Conservation (phyloP, 53 echinoderm and acorn worm genomes). For the Paelopatides confundens region DNA sequence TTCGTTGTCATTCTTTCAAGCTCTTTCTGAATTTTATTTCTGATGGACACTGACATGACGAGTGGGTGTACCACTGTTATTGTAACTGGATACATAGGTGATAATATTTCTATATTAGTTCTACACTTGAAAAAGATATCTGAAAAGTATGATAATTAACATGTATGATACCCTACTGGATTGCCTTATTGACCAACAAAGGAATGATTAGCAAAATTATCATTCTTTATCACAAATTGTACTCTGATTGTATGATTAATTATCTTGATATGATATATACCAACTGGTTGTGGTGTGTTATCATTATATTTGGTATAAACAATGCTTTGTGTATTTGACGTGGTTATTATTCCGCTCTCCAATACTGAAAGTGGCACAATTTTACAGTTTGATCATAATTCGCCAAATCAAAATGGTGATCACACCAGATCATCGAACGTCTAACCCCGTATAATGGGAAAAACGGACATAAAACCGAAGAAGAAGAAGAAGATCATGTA, state of each 20-base stretch:
- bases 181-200: slow-evolving; percentile 2
- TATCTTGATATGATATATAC: slow-evolving; percentile 32
- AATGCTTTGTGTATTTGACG: slow-evolving; percentile 32
- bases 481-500: slow-evolving; percentile 56
- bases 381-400: too few species aligned
- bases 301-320: slow-evolving; percentile 52
- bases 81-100: background rate
- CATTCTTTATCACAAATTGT: background rate
- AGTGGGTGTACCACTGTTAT: background rate
- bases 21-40: background rate
- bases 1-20: background rate
- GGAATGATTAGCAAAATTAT: background rate
- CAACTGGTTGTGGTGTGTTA: slow-evolving; percentile 53
- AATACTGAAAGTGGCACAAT: slow-evolving; percentile 25
- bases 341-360: background rate
- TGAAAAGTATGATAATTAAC: slow-evolving; percentile 16
- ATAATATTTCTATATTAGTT: background rate
- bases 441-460: too few species aligned
- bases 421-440: too few species aligned
- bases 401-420: too few species aligned
- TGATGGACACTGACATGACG: slow-evolving; percentile 10
- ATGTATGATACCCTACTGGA: slow-evolving; percentile 10
- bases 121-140: slow-evolving; percentile 23
- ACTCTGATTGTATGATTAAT: background rate
- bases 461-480: too few species aligned